Evolutionary conservation across 2,113 vertebrate genomes (phyloP).

Genomic region (Danio rerio): GRCz12tu NC_133189.1:28140501-28141000

Average conservation of each 20-base stretch:
- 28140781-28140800: slow-evolving; percentile 47
- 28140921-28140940: too few species aligned
- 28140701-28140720: slow-evolving; percentile 43
- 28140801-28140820: slow-evolving; percentile 69
- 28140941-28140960: too few species aligned
- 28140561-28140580: slow-evolving; percentile 76
- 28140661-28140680: slow-evolving; percentile 67
- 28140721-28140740: slow-evolving; percentile 68
- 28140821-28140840: slow-evolving; percentile 40
- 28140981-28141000: too few species aligned
- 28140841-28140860: too few species aligned
- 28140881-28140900: too few species aligned
- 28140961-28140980: too few species aligned
- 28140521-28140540: slow-evolving; percentile 70
- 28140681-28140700: slow-evolving; percentile 48
- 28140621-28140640: slow-evolving; percentile 72
- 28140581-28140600: slow-evolving; percentile 73
- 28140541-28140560: slow-evolving; percentile 71
- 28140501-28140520: slow-evolving; percentile 55
- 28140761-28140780: slow-evolving; percentile 65
- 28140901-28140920: too few species aligned
- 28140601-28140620: slow-evolving; percentile 77
- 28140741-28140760: slow-evolving; percentile 55
- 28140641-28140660: slow-evolving; percentile 76
- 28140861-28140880: too few species aligned